A percentile compares a stretch with the other conserved stretches of the same genome.
Evolutionary conservation across 2,113 vertebrate genomes (phyloP).

Genomic region (Indicator maculatus): DNA sequence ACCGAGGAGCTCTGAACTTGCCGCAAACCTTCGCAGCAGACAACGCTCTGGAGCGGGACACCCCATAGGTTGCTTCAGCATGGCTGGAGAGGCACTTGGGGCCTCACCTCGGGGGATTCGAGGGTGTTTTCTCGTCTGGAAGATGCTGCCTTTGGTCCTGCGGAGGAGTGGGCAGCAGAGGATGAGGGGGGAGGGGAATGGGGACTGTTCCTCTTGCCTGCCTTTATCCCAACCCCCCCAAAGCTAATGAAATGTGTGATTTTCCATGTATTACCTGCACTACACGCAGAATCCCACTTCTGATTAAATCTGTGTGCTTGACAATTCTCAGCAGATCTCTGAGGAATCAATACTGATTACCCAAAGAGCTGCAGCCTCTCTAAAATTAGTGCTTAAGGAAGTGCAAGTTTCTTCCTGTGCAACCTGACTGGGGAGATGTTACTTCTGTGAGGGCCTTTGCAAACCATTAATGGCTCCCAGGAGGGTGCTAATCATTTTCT

Average conservation of each 20-base stretch:
- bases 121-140: background rate
- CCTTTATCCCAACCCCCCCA: background rate
- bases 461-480: constrained; percentile 1
- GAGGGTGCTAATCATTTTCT: constrained; percentile 25
- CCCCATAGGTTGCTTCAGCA: fast-evolving
- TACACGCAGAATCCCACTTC: background rate
- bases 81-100: background rate
- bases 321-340: background rate
- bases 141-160: background rate
- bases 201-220: background rate
- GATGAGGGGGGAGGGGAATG: background rate
- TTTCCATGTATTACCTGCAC: background rate
- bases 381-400: constrained; percentile 14
- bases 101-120: background rate
- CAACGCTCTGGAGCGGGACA: background rate
- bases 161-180: fast-evolving
- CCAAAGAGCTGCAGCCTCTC: background rate
- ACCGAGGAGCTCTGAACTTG: background rate
- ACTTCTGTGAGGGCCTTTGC: background rate
- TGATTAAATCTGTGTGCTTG: background rate
- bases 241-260: background rate
- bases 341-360: background rate
- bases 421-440: background rate
- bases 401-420: background rate
- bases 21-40: fast-evolving